Base-by-base conservation (phyloP, 2,888 invertebrate species). In the Orthonychiurus folsomi region DNA sequence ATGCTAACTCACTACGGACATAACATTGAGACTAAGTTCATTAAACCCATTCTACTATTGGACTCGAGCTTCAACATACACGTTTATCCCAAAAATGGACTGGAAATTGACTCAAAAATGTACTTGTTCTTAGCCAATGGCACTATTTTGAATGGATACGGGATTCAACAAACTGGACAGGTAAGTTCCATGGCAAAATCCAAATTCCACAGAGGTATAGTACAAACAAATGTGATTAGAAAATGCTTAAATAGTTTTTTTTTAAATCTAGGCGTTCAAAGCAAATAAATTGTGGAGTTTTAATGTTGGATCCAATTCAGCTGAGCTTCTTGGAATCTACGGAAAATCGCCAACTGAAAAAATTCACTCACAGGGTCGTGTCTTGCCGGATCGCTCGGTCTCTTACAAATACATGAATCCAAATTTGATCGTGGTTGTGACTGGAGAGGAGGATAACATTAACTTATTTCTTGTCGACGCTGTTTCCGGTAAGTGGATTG, bases 391-490 rank as follows among this genome's bases (percentile, higher is more conserved):
- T 80, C 84, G 99, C 67, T 92, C 92, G 73, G 99, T 99, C 60
- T 84, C 97, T 48, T 99, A 99, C 81, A 99, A 99, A 79, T 97
- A 99, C 78, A 84, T 91, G 72, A 99, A 99, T 82, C 99, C 99
- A 27, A 99, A 99, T 80, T 81, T 99, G 69, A 85, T 95, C 66
- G 90, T 91, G 18, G 82, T 95, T 66, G 83, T 89, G 26, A 88
- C 91, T 0, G 84, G 89, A 75, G 86, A 86, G 21, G 25, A 37
- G 2, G 70, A 70, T 56, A 48, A 76, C 86, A 82, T 96, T 73
- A 88, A 87, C 75, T 80, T 96, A 61, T 88, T 89, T 78, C 82
- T 94, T 69, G 77, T 99, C 73, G 99, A 99, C 80, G 89, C 85
- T 28, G 91, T 94, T 9, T 91, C 89, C 26, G 97, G 99, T 56